These are phyloP conservation scores for Melanostoma mellinum DNA, from an alignment of 2,888 invertebrate genomes.

Conservation along the genomic window DNA sequence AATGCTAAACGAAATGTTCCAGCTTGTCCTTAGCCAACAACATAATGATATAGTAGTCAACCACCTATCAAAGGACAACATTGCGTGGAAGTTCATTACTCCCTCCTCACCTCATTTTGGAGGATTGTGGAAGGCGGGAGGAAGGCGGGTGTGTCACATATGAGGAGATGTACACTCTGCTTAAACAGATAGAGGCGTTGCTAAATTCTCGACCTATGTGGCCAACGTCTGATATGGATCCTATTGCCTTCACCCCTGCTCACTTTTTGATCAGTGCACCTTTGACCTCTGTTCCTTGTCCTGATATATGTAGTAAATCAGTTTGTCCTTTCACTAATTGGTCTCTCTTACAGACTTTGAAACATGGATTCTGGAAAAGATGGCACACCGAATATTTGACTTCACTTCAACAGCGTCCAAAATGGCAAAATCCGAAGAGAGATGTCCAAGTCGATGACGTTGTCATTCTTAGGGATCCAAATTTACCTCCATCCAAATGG, in stretches of 20 bases:
- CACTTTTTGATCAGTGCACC: slow-evolving; percentile 42
- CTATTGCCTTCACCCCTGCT: slow-evolving; percentile 33
- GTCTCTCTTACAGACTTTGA: slow-evolving; percentile 25
- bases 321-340: background rate
- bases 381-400: slow-evolving; percentile 14
- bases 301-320: background rate
- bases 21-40: background rate
- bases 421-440: slow-evolving; percentile 15
- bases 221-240: slow-evolving; percentile 34
- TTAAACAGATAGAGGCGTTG: slow-evolving; percentile 56
- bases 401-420: slow-evolving; percentile 25
- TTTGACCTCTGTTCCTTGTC: background rate
- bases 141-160: too few species aligned
- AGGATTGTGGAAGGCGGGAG: slow-evolving; percentile 37
- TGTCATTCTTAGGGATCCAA: slow-evolving; percentile 36
- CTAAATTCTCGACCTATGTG: slow-evolving; percentile 48
- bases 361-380: slow-evolving; percentile 36
- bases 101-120: slow-evolving; percentile 15
- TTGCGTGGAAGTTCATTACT: slow-evolving; percentile 15
- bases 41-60: background rate
- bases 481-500: slow-evolving; percentile 56
- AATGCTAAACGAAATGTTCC: slow-evolving; percentile 1
- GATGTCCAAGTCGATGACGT: slow-evolving; percentile 19
- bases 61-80: slow-evolving; percentile 13
- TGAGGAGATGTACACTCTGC: slow-evolving; percentile 49